Evolutionary conservation across 2,888 invertebrate genomes (phyloP), one percentile per base, ranked within the genome.

Genomic region (Amaurobius ferox): DNA sequence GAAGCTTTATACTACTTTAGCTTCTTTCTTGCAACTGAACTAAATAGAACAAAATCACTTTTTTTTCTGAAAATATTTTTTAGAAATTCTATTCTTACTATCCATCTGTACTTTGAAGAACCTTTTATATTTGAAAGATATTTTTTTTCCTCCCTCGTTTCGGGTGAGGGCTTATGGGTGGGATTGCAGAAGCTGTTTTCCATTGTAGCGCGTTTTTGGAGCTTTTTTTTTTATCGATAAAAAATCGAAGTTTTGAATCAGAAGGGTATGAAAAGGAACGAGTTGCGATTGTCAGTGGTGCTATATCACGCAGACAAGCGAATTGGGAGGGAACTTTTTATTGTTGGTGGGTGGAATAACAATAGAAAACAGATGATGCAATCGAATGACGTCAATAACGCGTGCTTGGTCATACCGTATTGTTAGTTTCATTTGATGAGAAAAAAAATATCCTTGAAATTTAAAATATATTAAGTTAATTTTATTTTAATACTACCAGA

Each of bases 91-190:
- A 55, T 74, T 76, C 81, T 81, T 76, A 26, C 81, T 68, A 68
- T 73, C 74, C 81, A 81, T 81, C 74, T 81, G 74, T 76, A 61
- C 62, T 61, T 61, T n/a, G 40, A 70, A 44, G 62, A 62, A 61
- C 40, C 62, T 67, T 48, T 55, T 35, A 48, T 67, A 48, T 48
- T 80, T 73, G 35, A 35, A 67, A 73, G 55, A 68, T n/a, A 39
- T 9, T n/a, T 28, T 44, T 39, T 61, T 55, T 26, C 26, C 23
- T 26, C 7, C 32, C 7, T 32, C 30, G 72, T n/a, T 39, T 44
- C 30, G 72, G 32, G 64, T 44, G 74, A 74, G 16, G n/a, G 62
- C 28, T 64, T 64, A 19, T 77, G 61, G 29, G 70, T 28, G 35
- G 67, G 26, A 68, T 9, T 19, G 44, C 40, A 62, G 62, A 68